A percentile compares a stretch with the other conserved stretches of the same genome.
Conservation (phyloP, 23 tunicate genomes). For the Trididemnum nubilum region DNA sequence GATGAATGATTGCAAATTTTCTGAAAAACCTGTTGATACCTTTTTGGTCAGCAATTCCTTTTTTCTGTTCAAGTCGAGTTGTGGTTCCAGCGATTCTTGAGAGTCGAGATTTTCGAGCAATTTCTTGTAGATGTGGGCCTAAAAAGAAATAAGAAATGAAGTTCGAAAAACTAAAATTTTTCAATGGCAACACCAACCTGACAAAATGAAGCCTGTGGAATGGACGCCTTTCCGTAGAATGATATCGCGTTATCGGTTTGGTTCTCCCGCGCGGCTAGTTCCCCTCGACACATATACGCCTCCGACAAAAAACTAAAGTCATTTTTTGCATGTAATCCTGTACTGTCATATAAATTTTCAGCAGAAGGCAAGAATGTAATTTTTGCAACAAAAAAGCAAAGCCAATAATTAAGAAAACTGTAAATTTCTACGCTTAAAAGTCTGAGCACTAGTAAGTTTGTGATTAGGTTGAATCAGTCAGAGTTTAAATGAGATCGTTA, state of each 20-base stretch:
- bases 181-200: slow-evolving; percentile 42
- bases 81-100: background rate
- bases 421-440: no score
- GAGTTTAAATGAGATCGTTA: no score
- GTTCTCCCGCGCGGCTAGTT: slow-evolving; percentile 68
- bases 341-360: no score
- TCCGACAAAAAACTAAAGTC: slow-evolving; percentile 65
- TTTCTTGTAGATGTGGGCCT: slow-evolving; percentile 85
- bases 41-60: slow-evolving; percentile 32
- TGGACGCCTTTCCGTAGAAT: slow-evolving; percentile 72
- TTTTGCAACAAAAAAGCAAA: no score
- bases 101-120: slow-evolving; percentile 46
- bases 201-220: slow-evolving; percentile 86
- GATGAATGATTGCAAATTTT: no score
- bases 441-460: no score
- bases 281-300: slow-evolving; percentile 86
- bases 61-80: slow-evolving; percentile 21
- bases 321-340: no score
- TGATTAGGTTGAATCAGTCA: no score
- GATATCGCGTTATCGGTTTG: slow-evolving; percentile 58
- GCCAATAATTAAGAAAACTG: no score
- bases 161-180: background rate
- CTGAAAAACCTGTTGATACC: no score
- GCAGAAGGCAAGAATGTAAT: no score
- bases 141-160: background rate